Evolutionary conservation across 2,888 invertebrate species (phyloP).

Genomic region (Tridacna crocea): DNA sequence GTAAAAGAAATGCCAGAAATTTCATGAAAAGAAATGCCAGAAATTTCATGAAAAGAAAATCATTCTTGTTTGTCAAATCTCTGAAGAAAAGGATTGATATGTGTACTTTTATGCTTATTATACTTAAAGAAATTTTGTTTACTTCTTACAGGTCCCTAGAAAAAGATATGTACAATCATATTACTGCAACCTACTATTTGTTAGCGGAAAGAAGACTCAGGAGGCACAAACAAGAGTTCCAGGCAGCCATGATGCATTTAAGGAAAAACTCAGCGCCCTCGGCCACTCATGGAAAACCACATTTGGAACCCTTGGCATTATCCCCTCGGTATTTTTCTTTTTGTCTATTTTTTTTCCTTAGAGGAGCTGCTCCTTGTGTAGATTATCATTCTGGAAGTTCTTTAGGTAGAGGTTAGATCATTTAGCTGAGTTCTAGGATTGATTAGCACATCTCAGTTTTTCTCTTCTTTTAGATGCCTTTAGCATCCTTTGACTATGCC

Average conservation of each 20-base stretch:
- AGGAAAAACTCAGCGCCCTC: slow-evolving; percentile 76
- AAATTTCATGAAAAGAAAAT: too few species aligned
- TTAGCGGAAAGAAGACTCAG: slow-evolving; percentile 95
- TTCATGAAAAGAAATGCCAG: too few species aligned
- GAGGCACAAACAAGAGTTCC: slow-evolving; percentile 72
- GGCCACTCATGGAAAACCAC: slow-evolving; percentile 82
- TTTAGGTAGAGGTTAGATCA: too few species aligned
- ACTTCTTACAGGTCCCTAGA: slow-evolving; percentile 90
- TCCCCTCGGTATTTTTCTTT: slow-evolving; percentile 82
- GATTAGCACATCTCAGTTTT: too few species aligned
- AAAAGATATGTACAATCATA: slow-evolving; percentile 98
- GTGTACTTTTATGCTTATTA: too few species aligned
- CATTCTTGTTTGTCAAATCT: too few species aligned
- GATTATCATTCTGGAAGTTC: too few species aligned
- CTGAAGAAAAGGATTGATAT: too few species aligned
- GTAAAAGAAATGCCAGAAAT: too few species aligned
- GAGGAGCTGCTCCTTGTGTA: neutral
- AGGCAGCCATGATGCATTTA: slow-evolving; percentile 80
- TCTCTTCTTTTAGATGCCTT: too few species aligned
- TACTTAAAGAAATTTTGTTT: neutral
- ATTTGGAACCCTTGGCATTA: slow-evolving; percentile 83
- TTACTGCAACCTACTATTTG: slow-evolving; percentile 98
- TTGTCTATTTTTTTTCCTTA: neutral
- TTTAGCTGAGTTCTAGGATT: too few species aligned
- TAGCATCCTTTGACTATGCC: too few species aligned